These are phyloP conservation scores for Paradisaea rubra DNA, from an alignment of 2,113 vertebrate genomes.

Conservation along the genomic window DNA sequence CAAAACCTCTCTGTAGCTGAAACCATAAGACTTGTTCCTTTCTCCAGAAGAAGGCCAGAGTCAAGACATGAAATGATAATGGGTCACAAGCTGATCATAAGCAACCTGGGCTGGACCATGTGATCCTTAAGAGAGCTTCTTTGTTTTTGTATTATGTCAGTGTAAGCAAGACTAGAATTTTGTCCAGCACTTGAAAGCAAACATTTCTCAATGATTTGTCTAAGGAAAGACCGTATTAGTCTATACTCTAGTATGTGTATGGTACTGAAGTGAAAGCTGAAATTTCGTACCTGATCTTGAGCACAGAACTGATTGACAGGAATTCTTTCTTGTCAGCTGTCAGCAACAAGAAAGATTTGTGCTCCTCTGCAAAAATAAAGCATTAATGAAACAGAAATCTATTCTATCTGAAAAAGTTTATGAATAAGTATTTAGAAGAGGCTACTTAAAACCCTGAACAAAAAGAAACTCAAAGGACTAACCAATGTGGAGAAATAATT, in stretches of 20 bases:
- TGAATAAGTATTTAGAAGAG: background rate
- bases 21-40: constrained; percentile 10
- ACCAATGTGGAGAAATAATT: background rate
- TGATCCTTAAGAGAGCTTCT: constrained; percentile 43
- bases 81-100: constrained; percentile 60
- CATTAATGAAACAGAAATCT: background rate
- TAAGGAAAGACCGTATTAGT: background rate
- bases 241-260: background rate
- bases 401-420: background rate
- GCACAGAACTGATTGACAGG: background rate
- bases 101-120: constrained; percentile 41
- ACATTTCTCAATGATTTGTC: background rate
- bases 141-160: background rate
- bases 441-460: background rate
- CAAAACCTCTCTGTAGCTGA: background rate
- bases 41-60: background rate
- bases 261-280: background rate
- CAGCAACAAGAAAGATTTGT: background rate
- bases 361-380: background rate
- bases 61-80: background rate
- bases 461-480: background rate
- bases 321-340: background rate
- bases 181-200: background rate
- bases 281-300: background rate
- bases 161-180: background rate